These are phyloP conservation scores for Fulica atra DNA, from an alignment of 2,113 vertebrate genomes.

Conservation along the genomic window DNA sequence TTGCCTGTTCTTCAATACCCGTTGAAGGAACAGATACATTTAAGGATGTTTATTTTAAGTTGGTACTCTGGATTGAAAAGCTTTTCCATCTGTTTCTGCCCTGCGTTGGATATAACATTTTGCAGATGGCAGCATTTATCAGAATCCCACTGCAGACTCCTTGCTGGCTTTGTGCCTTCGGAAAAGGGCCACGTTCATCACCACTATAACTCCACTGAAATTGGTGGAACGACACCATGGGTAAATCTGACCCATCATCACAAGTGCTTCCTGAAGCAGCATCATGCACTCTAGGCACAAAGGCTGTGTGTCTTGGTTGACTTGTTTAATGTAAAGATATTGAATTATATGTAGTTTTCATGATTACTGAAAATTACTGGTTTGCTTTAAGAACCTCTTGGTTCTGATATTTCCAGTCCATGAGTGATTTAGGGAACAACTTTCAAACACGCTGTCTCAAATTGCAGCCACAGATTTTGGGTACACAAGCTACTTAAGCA, in stretches of 20 bases:
- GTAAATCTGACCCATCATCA: not conserved
- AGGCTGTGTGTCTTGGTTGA: not conserved
- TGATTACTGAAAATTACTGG: constrained; percentile 27
- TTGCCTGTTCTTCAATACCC: constrained; percentile 21
- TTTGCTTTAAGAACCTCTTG: not conserved
- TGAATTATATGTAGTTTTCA: not conserved
- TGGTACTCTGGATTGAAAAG: constrained; percentile 52
- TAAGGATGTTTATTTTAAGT: constrained; percentile 65
- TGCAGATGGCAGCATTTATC: constrained; percentile 66
- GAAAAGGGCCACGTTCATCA: not conserved
- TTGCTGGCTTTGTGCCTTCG: constrained; percentile 40
- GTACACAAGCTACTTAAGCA: not conserved
- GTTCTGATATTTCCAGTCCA: not conserved
- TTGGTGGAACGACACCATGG: not conserved
- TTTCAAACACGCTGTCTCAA: not conserved
- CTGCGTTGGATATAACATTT: constrained; percentile 47
- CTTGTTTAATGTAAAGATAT: constrained; percentile 6
- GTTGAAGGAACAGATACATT: constrained; percentile 30
- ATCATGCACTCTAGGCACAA: not conserved
- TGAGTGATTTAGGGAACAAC: not conserved
- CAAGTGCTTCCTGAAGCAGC: not conserved
- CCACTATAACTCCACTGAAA: not conserved
- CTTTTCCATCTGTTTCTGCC: constrained; percentile 63
- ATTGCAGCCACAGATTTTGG: not conserved
- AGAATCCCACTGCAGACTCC: constrained; percentile 42